A percentile compares a stretch with the other conserved stretches of the same genome.
phyloP scores from a whole-genome alignment of 2,797 vertebrate species.

The Enteromius paludinosus region DNA sequence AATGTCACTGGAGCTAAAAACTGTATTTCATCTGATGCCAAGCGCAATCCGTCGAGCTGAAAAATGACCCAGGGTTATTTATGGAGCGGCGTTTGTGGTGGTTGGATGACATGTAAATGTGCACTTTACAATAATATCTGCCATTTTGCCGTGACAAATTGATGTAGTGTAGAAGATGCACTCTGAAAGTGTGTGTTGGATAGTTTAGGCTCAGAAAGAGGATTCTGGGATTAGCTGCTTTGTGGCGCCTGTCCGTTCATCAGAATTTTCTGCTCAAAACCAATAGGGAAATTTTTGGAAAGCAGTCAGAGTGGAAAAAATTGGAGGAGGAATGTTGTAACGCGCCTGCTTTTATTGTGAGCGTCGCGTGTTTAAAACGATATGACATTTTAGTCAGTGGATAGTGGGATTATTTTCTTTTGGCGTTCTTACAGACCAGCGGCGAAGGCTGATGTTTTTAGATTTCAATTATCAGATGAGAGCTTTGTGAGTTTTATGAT shows the following conservation, averaged over 20 bases:
- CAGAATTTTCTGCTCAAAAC: conserved; percentile 44
- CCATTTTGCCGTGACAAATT: conserved; percentile 11
- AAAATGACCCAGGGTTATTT: conserved; percentile 32
- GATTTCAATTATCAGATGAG: conserved; percentile 23
- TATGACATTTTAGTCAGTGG: conserved; percentile 23
- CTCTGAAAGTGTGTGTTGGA: conserved; percentile 5
- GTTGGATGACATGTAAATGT: conserved; percentile 34
- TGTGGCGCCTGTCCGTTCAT: conserved; percentile 43
- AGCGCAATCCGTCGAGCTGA: conserved; percentile 15
- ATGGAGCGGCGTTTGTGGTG: conserved; percentile 2
- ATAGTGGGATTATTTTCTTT: conserved; percentile 21
- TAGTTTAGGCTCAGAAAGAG: conserved; percentile 22
- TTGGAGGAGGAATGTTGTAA: conserved; percentile 43
- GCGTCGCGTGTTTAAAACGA: conserved; percentile 13
- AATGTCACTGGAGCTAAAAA: conserved; percentile 11
- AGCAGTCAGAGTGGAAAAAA: conserved; percentile 31
- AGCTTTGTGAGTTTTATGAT: conserved; percentile 9
- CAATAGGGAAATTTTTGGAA: conserved; percentile 45
- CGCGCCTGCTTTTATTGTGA: neutral
- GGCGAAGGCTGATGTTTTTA: neutral
- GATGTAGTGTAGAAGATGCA: conserved; percentile 20
- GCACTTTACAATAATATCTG: conserved; percentile 22
- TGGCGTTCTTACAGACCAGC: neutral
- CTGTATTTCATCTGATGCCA: conserved; percentile 30
- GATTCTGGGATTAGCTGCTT: conserved; percentile 42